Evolutionary conservation across 2,797 vertebrate genomes (phyloP).

Genomic region (Luscinia megarhynchos): DNA sequence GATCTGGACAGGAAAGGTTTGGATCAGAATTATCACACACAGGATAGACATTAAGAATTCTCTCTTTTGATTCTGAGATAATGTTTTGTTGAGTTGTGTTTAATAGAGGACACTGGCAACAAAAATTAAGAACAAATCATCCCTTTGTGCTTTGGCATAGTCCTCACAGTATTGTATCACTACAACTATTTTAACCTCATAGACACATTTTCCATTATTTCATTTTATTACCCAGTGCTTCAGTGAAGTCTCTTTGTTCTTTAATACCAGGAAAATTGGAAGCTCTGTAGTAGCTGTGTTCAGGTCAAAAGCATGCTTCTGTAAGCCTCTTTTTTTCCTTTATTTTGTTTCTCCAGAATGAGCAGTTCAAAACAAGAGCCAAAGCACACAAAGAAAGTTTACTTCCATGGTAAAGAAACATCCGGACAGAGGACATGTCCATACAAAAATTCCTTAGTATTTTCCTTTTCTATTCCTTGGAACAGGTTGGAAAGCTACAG

Average conservation of each 20-base stretch:
- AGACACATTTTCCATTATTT: slow-evolving; percentile 46
- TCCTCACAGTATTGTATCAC: neutral
- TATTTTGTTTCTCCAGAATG: neutral
- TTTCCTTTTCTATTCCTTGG: neutral
- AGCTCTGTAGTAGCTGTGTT: neutral
- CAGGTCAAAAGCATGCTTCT: neutral
- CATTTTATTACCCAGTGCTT: slow-evolving; percentile 17
- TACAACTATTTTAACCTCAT: slow-evolving; percentile 10
- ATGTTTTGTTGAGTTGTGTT: slow-evolving; percentile 7
- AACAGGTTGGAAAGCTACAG: neutral
- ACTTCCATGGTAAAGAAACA: neutral
- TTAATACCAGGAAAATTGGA: neutral
- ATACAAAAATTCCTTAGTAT: neutral
- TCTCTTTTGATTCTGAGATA: neutral
- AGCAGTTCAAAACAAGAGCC: neutral
- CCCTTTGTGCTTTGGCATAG: neutral
- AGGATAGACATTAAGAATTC: neutral
- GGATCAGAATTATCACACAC: neutral
- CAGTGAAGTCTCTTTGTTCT: slow-evolving; percentile 32
- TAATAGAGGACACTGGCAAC: slow-evolving; percentile 15
- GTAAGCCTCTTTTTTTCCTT: neutral
- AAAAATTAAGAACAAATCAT: neutral
- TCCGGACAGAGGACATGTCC: neutral
- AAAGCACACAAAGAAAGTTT: neutral
- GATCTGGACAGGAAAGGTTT: neutral